Base-by-base conservation (phyloP, 37 sponge, comb jelly and placozoan genomes). In the Spongia lamella region DNA sequence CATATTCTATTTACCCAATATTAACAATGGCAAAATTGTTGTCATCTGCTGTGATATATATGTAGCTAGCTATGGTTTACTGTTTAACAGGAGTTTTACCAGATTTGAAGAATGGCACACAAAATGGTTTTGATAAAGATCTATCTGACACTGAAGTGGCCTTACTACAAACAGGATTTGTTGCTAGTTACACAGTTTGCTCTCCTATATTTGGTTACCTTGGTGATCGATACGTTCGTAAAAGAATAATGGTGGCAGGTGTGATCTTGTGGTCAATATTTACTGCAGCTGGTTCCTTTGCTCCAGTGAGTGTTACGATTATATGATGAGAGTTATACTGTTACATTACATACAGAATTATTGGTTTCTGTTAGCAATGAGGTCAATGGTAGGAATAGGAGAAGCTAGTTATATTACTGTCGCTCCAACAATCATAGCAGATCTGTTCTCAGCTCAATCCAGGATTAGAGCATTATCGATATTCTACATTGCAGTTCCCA, bases 341-440 rank as follows among this genome's bases (percentile, higher is more conserved):
- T 43, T 43, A 9, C 50, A 37, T 2, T 43, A 9, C 50, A 37
- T 2, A 19, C 63, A 91, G 92, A 84, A 83, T 53, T 94, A 91
- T 53, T 81, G 84, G 77, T 83, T 87, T 79, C 73, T 98, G 64
- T 59, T 98, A 16, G 79, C 72, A 0, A 70, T 89, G 58, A 66
- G 99, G n/a, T 51, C 76, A 11, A 37, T 94, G 58, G 99, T 98
- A 0, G 99, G 99, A 50, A 67, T 98, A 3, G 99, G 99, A 4
- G 99, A 98, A 69, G 99, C 99, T 20, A 89, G 90, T 80, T 98
- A 98, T 63, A 90, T 92, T 6, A 95, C 99, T 25, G 86, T 98
- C 29, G 95, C 99, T 31, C 99, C 99, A 7, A 92, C 99, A 22
- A 87, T 98, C 21, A 92, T 98, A 62, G 96, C 99, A 16, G 99